These are phyloP conservation scores for Drosophila varians DNA, from an alignment of 1,140 invertebrate species.

Conservation along the genomic window DNA sequence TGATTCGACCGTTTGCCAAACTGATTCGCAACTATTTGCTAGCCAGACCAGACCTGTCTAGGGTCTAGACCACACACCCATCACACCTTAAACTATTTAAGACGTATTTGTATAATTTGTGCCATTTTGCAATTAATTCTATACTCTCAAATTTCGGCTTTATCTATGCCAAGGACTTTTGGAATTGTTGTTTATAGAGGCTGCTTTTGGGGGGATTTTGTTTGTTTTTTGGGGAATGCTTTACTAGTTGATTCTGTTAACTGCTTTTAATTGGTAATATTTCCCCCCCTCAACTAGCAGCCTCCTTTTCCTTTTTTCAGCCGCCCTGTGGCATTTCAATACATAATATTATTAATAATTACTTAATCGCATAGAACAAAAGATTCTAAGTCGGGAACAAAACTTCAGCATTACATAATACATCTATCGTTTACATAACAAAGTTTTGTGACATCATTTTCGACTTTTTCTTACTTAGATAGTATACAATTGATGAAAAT, in stretches of 20 bases:
- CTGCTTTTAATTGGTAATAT: constrained; percentile 31
- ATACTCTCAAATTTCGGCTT: constrained; percentile 21
- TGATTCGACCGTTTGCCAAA: constrained; percentile 4
- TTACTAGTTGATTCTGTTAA: constrained; percentile 10
- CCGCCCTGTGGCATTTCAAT: constrained; percentile 14
- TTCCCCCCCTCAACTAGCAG: constrained; percentile 6
- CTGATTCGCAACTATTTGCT: constrained; percentile 10
- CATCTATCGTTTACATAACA: constrained; percentile 44
- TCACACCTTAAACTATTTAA: constrained; percentile 19
- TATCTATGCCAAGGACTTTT: background rate
- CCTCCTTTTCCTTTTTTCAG: background rate
- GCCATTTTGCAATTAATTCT: constrained; percentile 35
- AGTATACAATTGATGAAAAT: constrained; percentile 5
- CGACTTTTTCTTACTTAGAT: constrained; percentile 5
- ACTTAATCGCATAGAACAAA: constrained; percentile 16
- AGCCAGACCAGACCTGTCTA: background rate
- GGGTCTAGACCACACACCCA: constrained; percentile 22
- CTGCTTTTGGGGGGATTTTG: constrained; percentile 8
- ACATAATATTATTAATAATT: constrained; percentile 16
- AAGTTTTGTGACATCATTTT: constrained; percentile 37
- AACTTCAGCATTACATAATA: constrained; percentile 25
- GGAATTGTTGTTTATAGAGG: background rate
- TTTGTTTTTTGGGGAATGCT: constrained; percentile 23
- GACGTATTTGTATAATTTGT: constrained; percentile 32
- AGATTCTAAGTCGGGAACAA: constrained; percentile 20